phyloP scores from a whole-genome alignment of 2,113 vertebrate genomes.

The Neofelis nebulosa region DNA sequence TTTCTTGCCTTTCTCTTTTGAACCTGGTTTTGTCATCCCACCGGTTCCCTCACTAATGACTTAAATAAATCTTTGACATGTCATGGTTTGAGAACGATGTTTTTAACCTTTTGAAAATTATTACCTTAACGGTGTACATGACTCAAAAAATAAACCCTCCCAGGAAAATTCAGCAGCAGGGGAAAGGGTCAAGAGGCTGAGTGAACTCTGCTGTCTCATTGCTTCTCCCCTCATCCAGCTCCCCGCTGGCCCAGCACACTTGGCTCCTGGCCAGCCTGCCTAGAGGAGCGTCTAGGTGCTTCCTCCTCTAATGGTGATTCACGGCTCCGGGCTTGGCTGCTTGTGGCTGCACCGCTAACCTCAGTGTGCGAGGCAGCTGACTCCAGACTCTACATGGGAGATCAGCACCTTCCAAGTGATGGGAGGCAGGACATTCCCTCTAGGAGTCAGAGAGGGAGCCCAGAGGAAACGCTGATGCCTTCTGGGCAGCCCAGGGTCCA shows the following conservation, averaged over 20 bases:
- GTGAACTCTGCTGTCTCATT: background rate
- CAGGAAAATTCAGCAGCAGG: background rate
- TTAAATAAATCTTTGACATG: constrained; percentile 12
- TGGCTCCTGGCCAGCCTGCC: background rate
- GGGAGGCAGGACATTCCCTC: background rate
- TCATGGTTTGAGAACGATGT: constrained; percentile 30
- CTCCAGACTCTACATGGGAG: background rate
- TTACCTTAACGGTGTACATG: background rate
- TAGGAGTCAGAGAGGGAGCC: background rate
- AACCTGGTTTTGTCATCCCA: background rate
- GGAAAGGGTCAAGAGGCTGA: background rate
- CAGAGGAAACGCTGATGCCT: background rate
- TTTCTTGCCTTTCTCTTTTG: background rate
- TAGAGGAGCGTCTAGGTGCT: background rate
- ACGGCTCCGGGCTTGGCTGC: background rate
- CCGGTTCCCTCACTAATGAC: background rate
- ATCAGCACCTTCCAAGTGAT: background rate
- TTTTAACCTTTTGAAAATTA: constrained; percentile 31
- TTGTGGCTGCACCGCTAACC: background rate
- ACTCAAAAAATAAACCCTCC: background rate
- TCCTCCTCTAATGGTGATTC: rapidly evolving
- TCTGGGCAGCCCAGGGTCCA: background rate
- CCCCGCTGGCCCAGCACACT: too few species aligned
- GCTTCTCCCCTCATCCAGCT: background rate
- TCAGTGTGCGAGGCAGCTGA: background rate